Conservation (phyloP, 2,113 vertebrate genomes). For the Sinosuthora webbiana region DNA sequence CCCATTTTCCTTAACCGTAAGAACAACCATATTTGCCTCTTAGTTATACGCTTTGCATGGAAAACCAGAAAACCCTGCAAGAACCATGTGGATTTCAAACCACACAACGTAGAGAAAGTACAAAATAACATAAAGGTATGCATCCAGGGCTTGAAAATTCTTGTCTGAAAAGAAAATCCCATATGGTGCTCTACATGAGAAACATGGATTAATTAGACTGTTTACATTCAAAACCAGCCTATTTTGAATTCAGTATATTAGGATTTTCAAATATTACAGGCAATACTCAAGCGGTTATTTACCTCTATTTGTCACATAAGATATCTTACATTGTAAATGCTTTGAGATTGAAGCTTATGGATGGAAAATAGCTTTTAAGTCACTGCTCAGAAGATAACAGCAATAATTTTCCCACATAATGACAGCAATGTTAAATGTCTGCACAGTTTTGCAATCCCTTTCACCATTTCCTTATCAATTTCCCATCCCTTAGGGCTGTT, state of each 20-base stretch:
- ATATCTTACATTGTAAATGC: not conserved
- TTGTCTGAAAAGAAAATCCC: not conserved
- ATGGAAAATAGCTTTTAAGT: not conserved
- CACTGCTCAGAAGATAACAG: not conserved
- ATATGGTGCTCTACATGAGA: accelerated
- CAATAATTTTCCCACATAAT: not conserved
- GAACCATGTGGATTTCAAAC: not conserved
- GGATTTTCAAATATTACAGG: not conserved
- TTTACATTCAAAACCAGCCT: not conserved
- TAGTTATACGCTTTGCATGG: not conserved
- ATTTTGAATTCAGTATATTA: not conserved
- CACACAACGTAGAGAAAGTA: accelerated
- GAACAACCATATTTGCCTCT: accelerated
- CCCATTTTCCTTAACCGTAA: not conserved
- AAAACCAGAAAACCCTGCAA: not conserved
- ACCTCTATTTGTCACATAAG: not conserved
- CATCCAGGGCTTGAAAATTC: not conserved
- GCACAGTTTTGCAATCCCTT: not conserved
- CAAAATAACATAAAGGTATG: not conserved
- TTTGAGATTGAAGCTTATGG: not conserved
- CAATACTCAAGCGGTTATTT: not conserved
- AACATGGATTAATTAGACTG: not conserved
- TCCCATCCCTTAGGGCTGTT: not conserved
- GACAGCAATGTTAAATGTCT: not conserved
- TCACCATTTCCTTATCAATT: not conserved